These are phyloP conservation scores for Callipepla squamata DNA, from an alignment of 2,113 vertebrate genomes.

Conservation along the genomic window DNA sequence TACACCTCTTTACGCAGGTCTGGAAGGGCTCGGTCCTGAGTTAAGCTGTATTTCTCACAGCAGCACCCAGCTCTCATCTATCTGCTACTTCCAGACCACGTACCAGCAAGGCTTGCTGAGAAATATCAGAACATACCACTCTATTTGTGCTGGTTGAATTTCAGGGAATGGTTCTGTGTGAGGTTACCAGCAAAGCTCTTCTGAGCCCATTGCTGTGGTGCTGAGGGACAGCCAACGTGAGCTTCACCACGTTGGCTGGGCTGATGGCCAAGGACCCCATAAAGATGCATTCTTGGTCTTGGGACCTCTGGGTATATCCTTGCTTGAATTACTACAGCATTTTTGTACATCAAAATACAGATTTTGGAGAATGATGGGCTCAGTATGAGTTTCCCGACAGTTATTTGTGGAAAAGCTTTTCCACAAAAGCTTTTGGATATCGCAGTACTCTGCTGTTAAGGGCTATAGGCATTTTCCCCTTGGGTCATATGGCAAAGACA, in stretches of 20 bases:
- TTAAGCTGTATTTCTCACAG: neutral
- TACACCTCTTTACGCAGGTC: neutral
- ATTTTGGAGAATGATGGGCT: fast-evolving
- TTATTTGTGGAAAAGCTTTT: neutral
- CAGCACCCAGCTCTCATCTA: neutral
- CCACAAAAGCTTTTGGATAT: neutral
- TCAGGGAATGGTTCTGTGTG: fast-evolving
- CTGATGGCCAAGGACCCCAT: fast-evolving
- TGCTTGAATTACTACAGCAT: fast-evolving
- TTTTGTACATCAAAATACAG: neutral
- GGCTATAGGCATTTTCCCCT: fast-evolving
- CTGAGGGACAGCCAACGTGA: neutral
- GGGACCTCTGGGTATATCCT: neutral
- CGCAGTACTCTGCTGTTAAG: neutral
- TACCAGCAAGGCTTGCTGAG: neutral
- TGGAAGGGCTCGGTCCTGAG: neutral
- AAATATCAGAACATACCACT: neutral
- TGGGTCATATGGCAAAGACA: fast-evolving
- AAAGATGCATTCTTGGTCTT: neutral
- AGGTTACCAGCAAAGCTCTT: neutral
- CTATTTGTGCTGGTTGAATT: neutral
- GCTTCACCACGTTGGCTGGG: neutral
- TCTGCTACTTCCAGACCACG: neutral
- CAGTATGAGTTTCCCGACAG: neutral
- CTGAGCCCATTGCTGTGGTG: neutral